Base-by-base conservation (phyloP, 2,113 vertebrate genomes). In the Platysteira castanea region DNA sequence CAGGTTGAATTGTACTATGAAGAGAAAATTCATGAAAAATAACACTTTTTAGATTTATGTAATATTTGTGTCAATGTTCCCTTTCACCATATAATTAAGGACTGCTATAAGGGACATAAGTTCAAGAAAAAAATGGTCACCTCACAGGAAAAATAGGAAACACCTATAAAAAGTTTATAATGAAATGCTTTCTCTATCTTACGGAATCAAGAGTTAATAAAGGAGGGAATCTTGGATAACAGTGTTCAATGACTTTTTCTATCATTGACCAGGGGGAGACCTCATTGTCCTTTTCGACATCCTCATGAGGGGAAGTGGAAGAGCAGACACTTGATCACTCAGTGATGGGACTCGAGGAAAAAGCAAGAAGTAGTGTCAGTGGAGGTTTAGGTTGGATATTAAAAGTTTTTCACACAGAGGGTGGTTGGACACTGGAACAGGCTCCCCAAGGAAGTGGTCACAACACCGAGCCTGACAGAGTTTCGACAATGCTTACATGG, bases 301-400 rank as follows among this genome's bases (percentile, higher is more conserved):
- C 16, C 9, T 50, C 31, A 21, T 31, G 16, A 42, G 7, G 26
- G 26, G 16, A 42, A 18, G 6, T 16, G 9, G 35, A 57, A 57
- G 3, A 11, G 26, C 20, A 42, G 20, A 20, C 24, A 26, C 13
- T 14, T 26, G 21, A 31, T 27, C 5, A 1, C 9, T 59, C 35
- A 18, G 14, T 50, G 30, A 31, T 2, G 9, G 31, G 20, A 42
- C 26, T 50, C 0, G 0, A 67, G 21, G 20, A 67, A 76, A 57
- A 3, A 21, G 10, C 35, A 76, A 17, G 24, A 76, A 42, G 7
- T 30, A 67, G 35, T 75, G 20, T 67, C 52, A 41, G 7, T 35
- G 30, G 26, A 41, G 5, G 18, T 52, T 46, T 60, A 37, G 5
- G 22, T 15, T 69, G 31, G 5, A 19, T 39, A 46, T 39, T 8